Evolutionary conservation across 2,888 invertebrate species (phyloP), one percentile per base, ranked within the genome.

Genomic region (Meta bourneti): DNA sequence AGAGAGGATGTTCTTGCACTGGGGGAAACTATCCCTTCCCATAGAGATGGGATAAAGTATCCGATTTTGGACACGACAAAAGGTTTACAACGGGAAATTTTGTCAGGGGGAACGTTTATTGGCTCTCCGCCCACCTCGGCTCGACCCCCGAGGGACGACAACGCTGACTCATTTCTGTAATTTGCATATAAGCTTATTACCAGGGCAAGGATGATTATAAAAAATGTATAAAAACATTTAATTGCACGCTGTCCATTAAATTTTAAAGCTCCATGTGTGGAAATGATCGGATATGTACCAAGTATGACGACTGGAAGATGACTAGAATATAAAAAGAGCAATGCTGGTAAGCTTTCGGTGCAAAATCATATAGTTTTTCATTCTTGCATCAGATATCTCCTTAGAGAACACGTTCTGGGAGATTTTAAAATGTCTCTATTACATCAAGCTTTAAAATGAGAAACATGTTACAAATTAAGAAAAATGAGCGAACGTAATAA

Each of bases 1-100:
- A 77, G 13, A 77, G 77, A 19, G 19, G 34, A 34, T 34, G 34
- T 34, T 34, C 34, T 34, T 34, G 34, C 34, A 34, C 34, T 2
- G 34, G 72, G 82, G 20, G 16, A 51, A 34, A 13, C 6, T 51
- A 19, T 79, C 61, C 9, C 61, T 48, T 75, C 6, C 51, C 74
- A 54, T 72, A 49, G 19, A 51, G 86, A 86, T 78, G 78, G 79
- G 72, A 72, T 80, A 74, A 87, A 87, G 20, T 72, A 84, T 71
- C 34, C 34, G 52, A 87, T 72, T 52, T 72, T 34, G 78, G 72
- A 71, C 51, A 9, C 13, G 52, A 72, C 86, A 86, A 86, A 51
- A 78, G 86, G 70, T 70, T 13, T 34, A 61, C 61, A 84, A 74
- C 20, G 48, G 34, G 19, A 13, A 72, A 52, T n/a, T 83, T 51